Base-by-base conservation (phyloP, 1,140 invertebrate species). In the Lepidurus couesii region DNA sequence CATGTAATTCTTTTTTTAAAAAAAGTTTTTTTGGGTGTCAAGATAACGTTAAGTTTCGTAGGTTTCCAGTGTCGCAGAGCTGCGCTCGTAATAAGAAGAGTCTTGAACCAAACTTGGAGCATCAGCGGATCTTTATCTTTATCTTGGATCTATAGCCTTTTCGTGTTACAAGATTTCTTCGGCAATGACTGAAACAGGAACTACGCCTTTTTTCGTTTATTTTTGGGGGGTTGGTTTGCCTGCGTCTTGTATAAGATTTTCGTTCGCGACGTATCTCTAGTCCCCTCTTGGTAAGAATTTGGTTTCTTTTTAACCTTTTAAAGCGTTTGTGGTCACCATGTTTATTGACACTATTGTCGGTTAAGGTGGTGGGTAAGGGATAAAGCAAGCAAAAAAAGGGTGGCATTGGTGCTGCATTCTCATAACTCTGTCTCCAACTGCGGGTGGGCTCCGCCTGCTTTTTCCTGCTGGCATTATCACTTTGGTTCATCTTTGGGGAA, bases 361-460 rank as follows among this genome's bases (percentile, higher is more conserved):
- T 21, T 65, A 21, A 65, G 53, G 53, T 65, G 53, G 9, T 16
- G 53, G 53, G 53, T 16, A 65, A 65, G 53, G 53, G 53, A 13
- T 13, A 65, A 65, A 65, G 16, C 9, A 65, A 65, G 53, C 21
- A 21, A 65, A 65, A 65, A 65, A 21, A 65, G 53, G 53, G 53
- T 65, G 53, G 53, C 53, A 65, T 65, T 21, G 53, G 53, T 1
- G 53, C 53, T 65, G 53, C 53, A 16, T 65, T 65, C 53, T 65
- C 53, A 21, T 65, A 65, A 65, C 53, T 65, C 53, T 21, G 53
- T 65, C 53, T 65, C 53, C n/a, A 65, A 65, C 53, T 65, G 53
- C 53, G 53, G 53, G 53, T 65, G 53, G 53, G 53, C 53, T 65
- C 53, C 53, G 16, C 53, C 53, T 65, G 9, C 53, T 7, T 65